Conservation (phyloP, 2,888 invertebrate genomes). For the Dastarcus helophoroides region DNA sequence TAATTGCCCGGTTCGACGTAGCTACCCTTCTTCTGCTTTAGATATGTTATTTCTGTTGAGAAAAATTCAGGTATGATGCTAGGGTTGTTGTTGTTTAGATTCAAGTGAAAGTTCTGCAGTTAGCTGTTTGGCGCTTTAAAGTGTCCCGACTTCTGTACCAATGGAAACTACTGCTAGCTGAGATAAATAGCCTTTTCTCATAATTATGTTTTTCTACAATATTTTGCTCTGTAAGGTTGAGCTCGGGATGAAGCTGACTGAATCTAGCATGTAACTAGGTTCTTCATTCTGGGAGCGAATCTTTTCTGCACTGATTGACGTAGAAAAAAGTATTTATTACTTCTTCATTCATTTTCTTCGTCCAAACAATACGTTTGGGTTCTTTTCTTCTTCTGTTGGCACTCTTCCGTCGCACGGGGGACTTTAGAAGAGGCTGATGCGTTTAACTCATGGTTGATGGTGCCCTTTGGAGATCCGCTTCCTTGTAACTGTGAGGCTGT, state of each 20-base stretch:
- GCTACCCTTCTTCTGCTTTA: not conserved
- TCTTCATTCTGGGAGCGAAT: constrained; percentile 2
- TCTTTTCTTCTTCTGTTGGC: not conserved
- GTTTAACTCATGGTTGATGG: not conserved
- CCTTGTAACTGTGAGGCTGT: constrained; percentile 1
- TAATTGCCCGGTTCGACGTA: not conserved
- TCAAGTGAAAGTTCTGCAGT: not conserved
- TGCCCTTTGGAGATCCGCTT: not conserved
- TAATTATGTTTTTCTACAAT: too few relatives aligned
- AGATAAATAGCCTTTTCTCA: constrained; percentile 1
- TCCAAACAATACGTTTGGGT: not conserved
- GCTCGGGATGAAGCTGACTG: constrained; percentile 1
- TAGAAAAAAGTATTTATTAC: not conserved
- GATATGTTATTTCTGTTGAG: too few relatives aligned
- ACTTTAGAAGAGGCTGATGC: not conserved
- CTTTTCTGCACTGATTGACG: constrained; percentile 1
- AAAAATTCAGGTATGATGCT: too few relatives aligned
- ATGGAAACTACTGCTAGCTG: not conserved
- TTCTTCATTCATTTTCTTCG: constrained; percentile 1
- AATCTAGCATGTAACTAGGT: constrained; percentile 1
- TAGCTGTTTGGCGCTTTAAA: not conserved
- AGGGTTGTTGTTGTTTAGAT: not conserved
- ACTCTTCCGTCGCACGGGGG: not conserved
- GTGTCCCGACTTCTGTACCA: not conserved
- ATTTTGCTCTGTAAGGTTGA: constrained; percentile 1